Evolutionary conservation across 2,113 vertebrate genomes (phyloP), one percentile per base, ranked within the genome.

Genomic region (Martes martes): DNA sequence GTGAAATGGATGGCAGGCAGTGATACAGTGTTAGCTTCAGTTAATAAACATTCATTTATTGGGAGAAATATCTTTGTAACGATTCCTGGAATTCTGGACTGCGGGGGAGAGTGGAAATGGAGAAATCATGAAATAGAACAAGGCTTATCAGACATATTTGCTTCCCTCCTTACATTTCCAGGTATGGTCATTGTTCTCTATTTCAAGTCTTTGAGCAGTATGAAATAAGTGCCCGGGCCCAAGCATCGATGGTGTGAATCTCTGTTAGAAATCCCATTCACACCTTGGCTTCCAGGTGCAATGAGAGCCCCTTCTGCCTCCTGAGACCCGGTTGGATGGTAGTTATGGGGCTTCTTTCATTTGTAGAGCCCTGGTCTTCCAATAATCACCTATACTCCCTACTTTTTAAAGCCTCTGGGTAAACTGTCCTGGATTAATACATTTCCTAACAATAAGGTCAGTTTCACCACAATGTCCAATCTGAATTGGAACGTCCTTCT

Each of bases 1-100:
- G n/a, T 63, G 84, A 96, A 82, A 45, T 94, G 73, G 39, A 87
- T 96, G 42, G 63, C 74, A 96, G 92, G 50, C 36, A 83, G 33
- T 65, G 28, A 42, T 93, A 55, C 47, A 81, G 92, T 95, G 24
- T 94, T 82, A 83, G 89, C 57, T 50, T 92, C 52, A 76, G n/a
- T 87, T 95, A 90, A 79, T 79, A 61, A 94, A 31, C n/a, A 76
- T 78, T 47, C 11, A 2, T 55, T 85, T 89, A 76, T 31, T 93
- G 57, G 59, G 36, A 71, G 45, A 39, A 50, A 82, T 92, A 63
- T 76, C 67, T 87, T 83, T 15, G 42, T 82, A 89, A 71, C 9
- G 67, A 31, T 86, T 80, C 42, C 4, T 86, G 36, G 57, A 71
- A 91, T 91, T 96, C 28, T 88, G 47, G 50, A 83, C 4, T 55